Evolutionary conservation across 2,113 vertebrate genomes (phyloP), one percentile per base, ranked within the genome.

Genomic region (Galeopterus variegatus): DNA sequence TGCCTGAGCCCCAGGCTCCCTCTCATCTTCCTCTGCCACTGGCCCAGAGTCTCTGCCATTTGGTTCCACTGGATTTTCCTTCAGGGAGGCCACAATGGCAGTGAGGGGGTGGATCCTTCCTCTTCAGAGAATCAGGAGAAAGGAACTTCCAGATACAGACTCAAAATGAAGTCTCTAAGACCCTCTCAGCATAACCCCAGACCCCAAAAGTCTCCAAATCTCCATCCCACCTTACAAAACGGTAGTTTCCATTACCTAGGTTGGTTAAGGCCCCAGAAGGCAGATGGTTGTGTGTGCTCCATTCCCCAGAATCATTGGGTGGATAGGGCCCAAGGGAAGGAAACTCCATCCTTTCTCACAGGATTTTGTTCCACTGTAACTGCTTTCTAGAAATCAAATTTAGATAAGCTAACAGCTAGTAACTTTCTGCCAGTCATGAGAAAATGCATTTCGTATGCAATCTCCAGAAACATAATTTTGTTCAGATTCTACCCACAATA

Each of bases 401-500:
- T 45, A 93, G 41, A 54, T 73, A 84, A 72, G 26, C 48, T 45
- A 62, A 45, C 70, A 94, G 72, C 50, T 90, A 94, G 86, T 48
- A 67, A 58, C 0, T 24, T 80, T 91, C 50, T 89, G 26, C 60
- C 60, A 93, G 10, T 67, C 28, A 21, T 28, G 28, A 85, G 65
- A 69, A 90, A 93, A 84, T 21, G 8, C 13, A 62, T 69, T 90
- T 90, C 81, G 86, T 10, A 69, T 2, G 5, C 7, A 92, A 76
- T 8, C 54, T 93, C 72, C 69, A 97, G 80, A 79, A 91, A 92
- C 15, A 97, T 1, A 14, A 69, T 58, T 91, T 65, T 94, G 58
- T 85, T 89, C 65, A 58, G 88, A 62, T 60, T 88, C 60, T 82
- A 48, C n/a, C 86, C 1, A 18, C 0, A 60, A 28, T 70, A 64